Base-by-base conservation (phyloP, 2,113 vertebrate species). In the Urocitellus parryii region DNA sequence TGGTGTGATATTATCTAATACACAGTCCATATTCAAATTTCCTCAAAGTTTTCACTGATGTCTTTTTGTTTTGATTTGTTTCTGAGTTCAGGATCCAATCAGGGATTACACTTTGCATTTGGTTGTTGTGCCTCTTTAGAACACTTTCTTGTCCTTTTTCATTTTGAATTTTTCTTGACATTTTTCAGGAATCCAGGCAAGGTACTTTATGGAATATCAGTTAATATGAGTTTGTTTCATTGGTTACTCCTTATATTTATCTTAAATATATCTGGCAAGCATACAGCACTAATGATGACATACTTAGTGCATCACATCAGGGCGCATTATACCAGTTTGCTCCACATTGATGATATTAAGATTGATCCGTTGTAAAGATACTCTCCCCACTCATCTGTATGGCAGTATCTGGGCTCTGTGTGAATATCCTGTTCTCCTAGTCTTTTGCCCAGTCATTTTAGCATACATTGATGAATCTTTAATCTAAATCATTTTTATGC, bases 201-300 rank as follows among this genome's bases (percentile, higher is more conserved):
- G 48, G 9, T 76, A 51, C 90, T 92, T 86, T 83, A n/a, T 78
- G 88, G 25, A 88, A 2, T 87, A 27, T 82, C 10, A 37, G 5
- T 77, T 67, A 20, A 16, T 88, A n/a, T 77, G 45, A 85, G 27
- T 91, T 85, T 96, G 45, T 48, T 51, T 91, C 45, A 34, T 73
- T 95, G 34, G 51, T 67, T 80, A 93, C 32, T 94, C 34, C 32
- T 61, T 22, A 14, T 77, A 67, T 94, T 82, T 12, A 77, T 88
- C 39, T 90, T 90, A 61, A 76, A 53, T 94, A 77, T 77, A 91
- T 83, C 91, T 88, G 51, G 68, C 90, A 91, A 42, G 51, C 53
- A 65, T 70, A 34, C 39, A 82, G 18, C 53, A 3, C 27, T 79
- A 16, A 1, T 88, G 34, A 56, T 83, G 5, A 72, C 16, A 48